Base-by-base conservation (phyloP, 2,888 invertebrate species). In the Synergus japonicus region DNA sequence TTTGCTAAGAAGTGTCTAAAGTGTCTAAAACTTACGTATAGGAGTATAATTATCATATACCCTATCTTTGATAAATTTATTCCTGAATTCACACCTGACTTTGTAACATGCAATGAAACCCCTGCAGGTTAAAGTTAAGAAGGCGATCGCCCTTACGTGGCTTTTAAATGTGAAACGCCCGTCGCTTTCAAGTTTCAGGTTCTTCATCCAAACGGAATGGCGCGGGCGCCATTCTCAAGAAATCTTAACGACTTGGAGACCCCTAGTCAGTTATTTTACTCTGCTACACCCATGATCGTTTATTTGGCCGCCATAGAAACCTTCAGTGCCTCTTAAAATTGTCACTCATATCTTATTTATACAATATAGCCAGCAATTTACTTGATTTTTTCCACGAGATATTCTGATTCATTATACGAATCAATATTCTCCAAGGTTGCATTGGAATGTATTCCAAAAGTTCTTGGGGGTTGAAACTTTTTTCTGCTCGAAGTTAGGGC, bases 221-320 rank as follows among this genome's bases (percentile, higher is more conserved):
- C 64, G 77, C 77, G 43, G 60, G 54, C 29, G 37, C 76, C 78
- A 63, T 73, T 81, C 76, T 81, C 73, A 54, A 78, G 78, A 80
- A 78, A 64, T 82, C 77, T 81, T 79, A 80, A 81, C 29, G 44
- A 18, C 67, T 37, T n/a, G 10, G 64, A 67, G 78, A 49, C 67
- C n/a, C 67, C 46, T 44, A 46, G 44, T 15, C 46, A 13, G 12
- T 10, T 44, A 37, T 37, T 37, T 37, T 37, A 37, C 67, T 67
- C n/a, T 66, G 15, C 41, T 12, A 44, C 43, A 44, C 12, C 67
- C 67, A 67, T 67, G 13, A 67, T 67, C 67, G 46, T 67, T 67
- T 43, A 67, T 44, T 41, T 43, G n/a, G 22, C 67, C 67, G 18
- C 67, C 67, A 67, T 67, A 46, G 18, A 46, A 67, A 46, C 43